phyloP scores from a whole-genome alignment of 2,888 invertebrate species.

The Thysanoteuthis rhombus region DNA sequence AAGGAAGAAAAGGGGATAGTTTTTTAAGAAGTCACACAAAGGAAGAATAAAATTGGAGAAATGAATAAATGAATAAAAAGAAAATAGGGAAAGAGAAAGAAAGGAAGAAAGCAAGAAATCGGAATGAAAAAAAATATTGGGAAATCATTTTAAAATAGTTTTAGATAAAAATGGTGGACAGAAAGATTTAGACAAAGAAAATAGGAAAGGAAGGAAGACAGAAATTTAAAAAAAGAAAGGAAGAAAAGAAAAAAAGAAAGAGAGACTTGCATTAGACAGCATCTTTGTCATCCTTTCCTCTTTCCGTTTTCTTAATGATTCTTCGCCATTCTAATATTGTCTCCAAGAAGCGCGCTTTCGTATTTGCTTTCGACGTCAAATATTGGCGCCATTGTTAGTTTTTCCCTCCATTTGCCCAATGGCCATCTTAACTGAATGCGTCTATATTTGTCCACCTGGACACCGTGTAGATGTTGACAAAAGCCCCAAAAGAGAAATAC shows the following conservation, averaged over 20 bases:
- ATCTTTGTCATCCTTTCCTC: not conserved
- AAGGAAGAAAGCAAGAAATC: not conserved
- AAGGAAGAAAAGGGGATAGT: not conserved
- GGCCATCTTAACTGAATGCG: not conserved
- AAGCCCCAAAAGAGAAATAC: not conserved
- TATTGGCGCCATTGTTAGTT: not conserved
- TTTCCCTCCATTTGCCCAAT: not conserved
- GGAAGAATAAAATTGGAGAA: not conserved
- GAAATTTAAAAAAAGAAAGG: not conserved
- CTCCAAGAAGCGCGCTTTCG: not conserved
- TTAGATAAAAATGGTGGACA: not conserved
- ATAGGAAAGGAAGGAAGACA: rapidly evolving
- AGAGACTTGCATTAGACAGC: not conserved
- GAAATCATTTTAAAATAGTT: too few species aligned
- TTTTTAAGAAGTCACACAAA: too few species aligned
- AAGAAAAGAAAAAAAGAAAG: not conserved
- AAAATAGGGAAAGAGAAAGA: not conserved
- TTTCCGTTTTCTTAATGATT: not conserved
- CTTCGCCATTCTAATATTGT: not conserved
- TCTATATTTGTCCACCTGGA: not conserved
- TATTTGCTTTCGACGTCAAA: not conserved
- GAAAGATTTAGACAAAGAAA: not conserved
- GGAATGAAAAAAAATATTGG: not conserved
- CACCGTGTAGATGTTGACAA: not conserved
- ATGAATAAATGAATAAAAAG: not conserved